A percentile compares a stretch with the other conserved stretches of the same genome.
Conservation (phyloP, 2,113 vertebrate genomes). For the Salvelinus sp. region DNA sequence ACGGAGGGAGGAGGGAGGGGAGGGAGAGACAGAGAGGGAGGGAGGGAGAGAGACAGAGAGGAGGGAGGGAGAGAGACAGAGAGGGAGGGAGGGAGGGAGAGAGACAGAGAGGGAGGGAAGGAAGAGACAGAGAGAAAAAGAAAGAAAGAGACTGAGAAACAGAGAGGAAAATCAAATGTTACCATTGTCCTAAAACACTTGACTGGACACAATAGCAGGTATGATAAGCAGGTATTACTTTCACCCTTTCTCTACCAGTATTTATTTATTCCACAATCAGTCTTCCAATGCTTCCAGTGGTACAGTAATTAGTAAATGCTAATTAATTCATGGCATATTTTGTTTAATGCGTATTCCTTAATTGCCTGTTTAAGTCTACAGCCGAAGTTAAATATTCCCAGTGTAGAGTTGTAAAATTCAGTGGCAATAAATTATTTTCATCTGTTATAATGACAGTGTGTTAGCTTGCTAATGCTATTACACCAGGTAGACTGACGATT, state of each 20-base stretch:
- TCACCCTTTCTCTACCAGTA: not conserved
- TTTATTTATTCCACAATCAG: not conserved
- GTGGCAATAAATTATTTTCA: slow-evolving; percentile 45
- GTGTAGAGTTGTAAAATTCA: slow-evolving; percentile 36
- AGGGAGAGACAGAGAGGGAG: not conserved
- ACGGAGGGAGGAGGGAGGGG: not conserved
- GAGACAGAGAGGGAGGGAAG: not conserved
- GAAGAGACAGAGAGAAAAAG: not conserved
- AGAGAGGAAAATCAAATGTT: too few species aligned
- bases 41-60: not conserved
- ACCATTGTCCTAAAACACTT: not conserved
- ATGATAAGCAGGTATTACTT: not conserved
- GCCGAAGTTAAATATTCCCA: slow-evolving; percentile 36
- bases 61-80: not conserved
- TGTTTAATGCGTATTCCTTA: slow-evolving; percentile 22
- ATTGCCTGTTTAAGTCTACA: slow-evolving; percentile 22
- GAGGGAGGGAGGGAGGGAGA: slow-evolving; percentile 24
- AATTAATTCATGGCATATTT: slow-evolving; percentile 34
- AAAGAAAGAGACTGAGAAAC: too few species aligned
- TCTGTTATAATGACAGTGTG: slow-evolving; percentile 37
- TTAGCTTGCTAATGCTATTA: slow-evolving; percentile 35
- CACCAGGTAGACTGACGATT: slow-evolving; percentile 28
- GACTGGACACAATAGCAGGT: not conserved
- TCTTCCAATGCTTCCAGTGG: not conserved
- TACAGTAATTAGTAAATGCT: slow-evolving; percentile 31